A percentile compares a stretch with the other conserved stretches of the same genome.
Evolutionary conservation across 2,797 vertebrate genomes (phyloP).

Genomic region (Acrocephalus scirpaceus): DNA sequence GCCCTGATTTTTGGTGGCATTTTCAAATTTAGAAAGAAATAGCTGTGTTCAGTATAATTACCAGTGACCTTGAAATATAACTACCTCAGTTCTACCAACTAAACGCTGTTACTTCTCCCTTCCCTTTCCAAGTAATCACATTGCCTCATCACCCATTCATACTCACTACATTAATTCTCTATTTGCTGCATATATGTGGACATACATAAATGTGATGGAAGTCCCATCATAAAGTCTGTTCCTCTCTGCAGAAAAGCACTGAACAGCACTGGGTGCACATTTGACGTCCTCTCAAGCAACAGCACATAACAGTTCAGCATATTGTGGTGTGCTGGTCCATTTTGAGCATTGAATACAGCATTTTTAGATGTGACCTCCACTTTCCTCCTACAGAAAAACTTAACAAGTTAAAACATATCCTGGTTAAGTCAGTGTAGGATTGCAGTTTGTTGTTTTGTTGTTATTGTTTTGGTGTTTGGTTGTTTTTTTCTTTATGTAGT

Average conservation of each 20-base stretch:
- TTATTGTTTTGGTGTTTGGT: not conserved
- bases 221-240: not conserved
- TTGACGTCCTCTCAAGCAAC: not conserved
- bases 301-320: not conserved
- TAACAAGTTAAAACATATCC: not conserved
- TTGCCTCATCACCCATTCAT: not conserved
- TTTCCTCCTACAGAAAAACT: not conserved
- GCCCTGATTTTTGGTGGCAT: not conserved
- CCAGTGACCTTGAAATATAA: not conserved
- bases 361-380: not conserved
- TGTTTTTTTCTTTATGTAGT: not conserved
- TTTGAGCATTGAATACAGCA: not conserved
- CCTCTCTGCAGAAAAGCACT: not conserved
- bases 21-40: not conserved
- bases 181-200: not conserved
- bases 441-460: not conserved
- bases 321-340: not conserved
- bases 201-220: not conserved
- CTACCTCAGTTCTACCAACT: not conserved
- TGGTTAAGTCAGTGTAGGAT: not conserved
- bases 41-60: not conserved
- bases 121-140: not conserved
- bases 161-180: not conserved
- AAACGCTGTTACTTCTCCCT: not conserved
- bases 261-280: not conserved